Evolutionary conservation across 2,797 vertebrate species (phyloP).

Genomic region (Okamejei kenojei): DNA sequence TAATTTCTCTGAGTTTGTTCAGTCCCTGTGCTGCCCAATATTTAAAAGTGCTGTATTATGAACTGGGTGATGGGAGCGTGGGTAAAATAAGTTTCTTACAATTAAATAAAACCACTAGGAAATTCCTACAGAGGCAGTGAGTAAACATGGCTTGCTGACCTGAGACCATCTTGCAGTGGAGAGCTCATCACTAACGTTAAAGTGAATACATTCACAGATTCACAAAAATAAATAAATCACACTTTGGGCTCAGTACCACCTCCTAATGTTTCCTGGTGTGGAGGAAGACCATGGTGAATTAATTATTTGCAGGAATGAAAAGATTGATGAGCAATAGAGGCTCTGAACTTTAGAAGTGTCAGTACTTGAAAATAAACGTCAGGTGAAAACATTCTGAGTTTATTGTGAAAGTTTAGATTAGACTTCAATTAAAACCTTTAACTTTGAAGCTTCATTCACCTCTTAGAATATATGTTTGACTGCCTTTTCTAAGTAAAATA

Average conservation of each 20-base stretch:
- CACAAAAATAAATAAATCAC: background rate
- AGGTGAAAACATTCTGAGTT: background rate
- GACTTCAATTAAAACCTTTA: background rate
- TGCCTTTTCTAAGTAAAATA: slow-evolving; percentile 10
- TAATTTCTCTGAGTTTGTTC: background rate
- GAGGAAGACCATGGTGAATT: background rate
- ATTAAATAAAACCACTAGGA: background rate
- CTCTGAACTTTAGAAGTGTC: background rate
- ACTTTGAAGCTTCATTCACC: slow-evolving; percentile 7
- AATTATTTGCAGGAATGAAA: slow-evolving; percentile 25
- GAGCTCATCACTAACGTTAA: background rate
- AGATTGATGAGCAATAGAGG: background rate
- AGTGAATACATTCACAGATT: background rate
- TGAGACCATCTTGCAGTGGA: background rate
- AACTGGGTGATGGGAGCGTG: background rate
- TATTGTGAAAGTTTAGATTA: slow-evolving; percentile 13
- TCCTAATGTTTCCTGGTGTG: background rate
- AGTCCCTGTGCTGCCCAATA: background rate
- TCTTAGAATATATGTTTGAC: background rate
- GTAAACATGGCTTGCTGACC: background rate
- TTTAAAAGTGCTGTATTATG: background rate
- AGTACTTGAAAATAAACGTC: slow-evolving; percentile 11
- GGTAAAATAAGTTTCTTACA: background rate
- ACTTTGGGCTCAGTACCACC: background rate
- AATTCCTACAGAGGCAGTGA: background rate